Evolutionary conservation across 2,888 invertebrate genomes (phyloP).

Genomic region (Noctua pronuba): DNA sequence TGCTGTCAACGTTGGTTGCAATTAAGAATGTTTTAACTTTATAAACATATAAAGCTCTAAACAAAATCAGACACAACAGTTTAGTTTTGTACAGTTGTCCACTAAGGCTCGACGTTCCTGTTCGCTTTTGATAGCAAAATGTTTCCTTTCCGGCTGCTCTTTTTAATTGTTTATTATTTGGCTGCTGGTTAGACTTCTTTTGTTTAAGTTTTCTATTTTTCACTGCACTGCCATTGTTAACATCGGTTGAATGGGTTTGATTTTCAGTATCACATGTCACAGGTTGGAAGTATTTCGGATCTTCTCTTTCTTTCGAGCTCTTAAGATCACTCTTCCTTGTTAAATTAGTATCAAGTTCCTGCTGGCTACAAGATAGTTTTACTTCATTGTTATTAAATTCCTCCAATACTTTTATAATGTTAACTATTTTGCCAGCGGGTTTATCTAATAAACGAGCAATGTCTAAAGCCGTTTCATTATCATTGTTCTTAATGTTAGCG

Average conservation of each 20-base stretch:
- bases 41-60: slow-evolving; percentile 50
- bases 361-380: background rate
- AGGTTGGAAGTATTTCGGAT: background rate
- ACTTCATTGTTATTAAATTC: background rate
- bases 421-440: slow-evolving; percentile 53
- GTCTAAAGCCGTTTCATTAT: slow-evolving; percentile 59
- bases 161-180: background rate
- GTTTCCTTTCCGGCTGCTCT: slow-evolving; percentile 1
- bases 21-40: slow-evolving; percentile 46
- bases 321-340: background rate
- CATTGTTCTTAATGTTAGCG: slow-evolving; percentile 47
- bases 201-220: background rate
- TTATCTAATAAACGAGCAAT: slow-evolving; percentile 40
- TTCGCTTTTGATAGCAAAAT: slow-evolving; percentile 43
- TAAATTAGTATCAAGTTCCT: background rate
- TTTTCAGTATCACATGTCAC: background rate
- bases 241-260: background rate
- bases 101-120: slow-evolving; percentile 53
- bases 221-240: background rate
- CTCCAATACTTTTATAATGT: slow-evolving; percentile 18
- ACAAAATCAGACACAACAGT: slow-evolving; percentile 57
- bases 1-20: slow-evolving; percentile 49
- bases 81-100: slow-evolving; percentile 67
- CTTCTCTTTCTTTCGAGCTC: background rate
- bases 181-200: slow-evolving; percentile 8